These are phyloP conservation scores for Zele albiditarsus DNA, from an alignment of 2,888 invertebrate species.

Conservation along the genomic window DNA sequence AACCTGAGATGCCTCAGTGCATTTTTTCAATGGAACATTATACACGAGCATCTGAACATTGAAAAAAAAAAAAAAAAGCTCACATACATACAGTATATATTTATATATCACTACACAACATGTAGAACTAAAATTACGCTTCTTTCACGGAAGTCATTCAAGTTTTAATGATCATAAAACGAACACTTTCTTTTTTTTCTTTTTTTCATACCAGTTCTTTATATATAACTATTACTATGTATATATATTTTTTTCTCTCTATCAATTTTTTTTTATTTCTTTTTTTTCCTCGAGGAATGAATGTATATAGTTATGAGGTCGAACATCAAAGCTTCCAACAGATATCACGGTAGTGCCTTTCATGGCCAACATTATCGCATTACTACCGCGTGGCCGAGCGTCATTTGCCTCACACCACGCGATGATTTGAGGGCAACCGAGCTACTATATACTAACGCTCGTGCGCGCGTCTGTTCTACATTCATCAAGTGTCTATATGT, in stretches of 20 bases:
- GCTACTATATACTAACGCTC: constrained; percentile 46
- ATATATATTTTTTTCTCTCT: neutral
- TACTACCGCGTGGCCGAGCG: constrained; percentile 67
- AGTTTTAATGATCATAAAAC: constrained; percentile 14
- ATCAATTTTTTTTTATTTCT: neutral
- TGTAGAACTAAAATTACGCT: constrained; percentile 1
- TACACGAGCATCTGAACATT: neutral
- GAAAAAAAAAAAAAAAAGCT: neutral
- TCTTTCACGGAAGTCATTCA: constrained; percentile 24
- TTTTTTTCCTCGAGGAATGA: constrained; percentile 1
- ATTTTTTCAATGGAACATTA: constrained; percentile 49
- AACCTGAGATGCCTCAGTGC: constrained; percentile 61
- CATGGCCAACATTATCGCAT: constrained; percentile 69
- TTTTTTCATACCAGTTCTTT: neutral
- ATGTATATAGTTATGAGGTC: constrained; percentile 12
- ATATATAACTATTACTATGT: neutral
- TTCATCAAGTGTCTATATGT: constrained; percentile 43
- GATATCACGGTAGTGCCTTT: constrained; percentile 65
- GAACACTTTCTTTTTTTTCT: constrained; percentile 11
- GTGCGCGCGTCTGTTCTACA: constrained; percentile 51
- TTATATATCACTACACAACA: too few relatives aligned
- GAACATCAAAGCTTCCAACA: constrained; percentile 63
- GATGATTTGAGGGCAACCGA: constrained; percentile 71
- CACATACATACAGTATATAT: too few relatives aligned
- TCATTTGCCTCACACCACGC: constrained; percentile 68